Conservation (phyloP, 2,113 vertebrate genomes). For the Tringa solitaria region DNA sequence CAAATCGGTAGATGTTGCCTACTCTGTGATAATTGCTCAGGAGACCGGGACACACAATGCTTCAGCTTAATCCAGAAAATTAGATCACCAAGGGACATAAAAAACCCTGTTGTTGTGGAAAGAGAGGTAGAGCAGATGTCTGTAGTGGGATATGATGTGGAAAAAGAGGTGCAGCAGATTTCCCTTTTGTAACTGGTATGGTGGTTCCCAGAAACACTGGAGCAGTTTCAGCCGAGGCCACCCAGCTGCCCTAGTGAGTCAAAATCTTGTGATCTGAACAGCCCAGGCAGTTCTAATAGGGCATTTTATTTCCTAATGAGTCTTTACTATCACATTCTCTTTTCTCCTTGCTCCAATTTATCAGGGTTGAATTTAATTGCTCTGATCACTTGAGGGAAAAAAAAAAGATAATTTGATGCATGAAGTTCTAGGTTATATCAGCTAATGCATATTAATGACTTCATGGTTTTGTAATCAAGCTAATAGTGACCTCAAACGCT, state of each 20-base stretch:
- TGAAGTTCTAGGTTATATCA: not conserved
- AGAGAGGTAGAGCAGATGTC: not conserved
- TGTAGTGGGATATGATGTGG: not conserved
- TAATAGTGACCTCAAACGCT: conserved; percentile 28
- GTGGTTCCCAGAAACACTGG: not conserved
- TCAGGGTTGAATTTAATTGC: conserved; percentile 19
- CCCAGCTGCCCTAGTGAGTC: not conserved
- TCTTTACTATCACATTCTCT: not conserved
- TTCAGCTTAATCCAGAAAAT: not conserved
- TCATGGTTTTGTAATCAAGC: conserved; percentile 27
- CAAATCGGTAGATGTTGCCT: not conserved
- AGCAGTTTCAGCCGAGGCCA: not conserved
- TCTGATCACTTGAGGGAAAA: not conserved
- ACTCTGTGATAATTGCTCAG: not conserved
- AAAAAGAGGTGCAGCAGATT: not conserved
- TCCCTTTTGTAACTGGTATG: not conserved
- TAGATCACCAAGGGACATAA: not conserved
- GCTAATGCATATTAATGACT: conserved; percentile 18
- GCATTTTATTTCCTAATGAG: not conserved
- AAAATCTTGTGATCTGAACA: not conserved
- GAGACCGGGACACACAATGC: not conserved
- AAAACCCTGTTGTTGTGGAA: not conserved
- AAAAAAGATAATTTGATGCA: not conserved
- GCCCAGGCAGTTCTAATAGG: not conserved
- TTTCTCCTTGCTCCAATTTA: not conserved